Percentiles rank a stretch among this genome's conserved stretches.
These are phyloP conservation scores for Sphaerophoria taeniata DNA, from an alignment of 2,888 invertebrate species.

Conservation along the genomic window DNA sequence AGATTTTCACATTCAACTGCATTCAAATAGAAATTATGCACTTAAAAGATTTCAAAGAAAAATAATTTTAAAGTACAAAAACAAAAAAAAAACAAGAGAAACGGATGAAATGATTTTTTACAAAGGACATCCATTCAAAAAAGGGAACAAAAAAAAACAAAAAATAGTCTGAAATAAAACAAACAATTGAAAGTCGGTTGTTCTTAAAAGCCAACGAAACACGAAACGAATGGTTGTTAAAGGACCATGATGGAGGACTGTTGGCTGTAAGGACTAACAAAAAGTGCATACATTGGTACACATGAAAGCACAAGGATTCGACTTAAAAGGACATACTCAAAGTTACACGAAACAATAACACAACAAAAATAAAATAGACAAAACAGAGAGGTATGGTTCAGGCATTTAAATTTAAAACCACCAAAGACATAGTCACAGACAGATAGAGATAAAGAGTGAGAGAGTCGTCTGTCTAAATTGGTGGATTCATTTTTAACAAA, in stretches of 20 bases:
- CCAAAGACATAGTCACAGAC: neutral
- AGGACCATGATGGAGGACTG: neutral
- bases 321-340: slow-evolving; percentile 33
- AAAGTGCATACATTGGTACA: slow-evolving; percentile 32
- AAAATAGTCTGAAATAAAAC: neutral
- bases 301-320: slow-evolving; percentile 25
- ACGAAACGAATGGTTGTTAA: neutral
- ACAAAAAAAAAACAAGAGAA: neutral
- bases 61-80: slow-evolving; percentile 12
- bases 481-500: slow-evolving; percentile 20
- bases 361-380: neutral
- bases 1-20: slow-evolving; percentile 50
- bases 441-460: neutral
- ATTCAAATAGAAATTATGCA: slow-evolving; percentile 44
- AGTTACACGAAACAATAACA: slow-evolving; percentile 1
- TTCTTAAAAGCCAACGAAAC: neutral
- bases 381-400: neutral
- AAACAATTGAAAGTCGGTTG: slow-evolving; percentile 25
- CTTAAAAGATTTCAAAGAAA: slow-evolving; percentile 31
- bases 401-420: slow-evolving; percentile 16
- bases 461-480: neutral
- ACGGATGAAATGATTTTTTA: slow-evolving; percentile 20
- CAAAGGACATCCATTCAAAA: slow-evolving; percentile 28
- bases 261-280: slow-evolving; percentile 18
- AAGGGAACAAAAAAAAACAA: neutral